Conservation (phyloP, 2,888 invertebrate genomes). For the Morpho deidamia region DNA sequence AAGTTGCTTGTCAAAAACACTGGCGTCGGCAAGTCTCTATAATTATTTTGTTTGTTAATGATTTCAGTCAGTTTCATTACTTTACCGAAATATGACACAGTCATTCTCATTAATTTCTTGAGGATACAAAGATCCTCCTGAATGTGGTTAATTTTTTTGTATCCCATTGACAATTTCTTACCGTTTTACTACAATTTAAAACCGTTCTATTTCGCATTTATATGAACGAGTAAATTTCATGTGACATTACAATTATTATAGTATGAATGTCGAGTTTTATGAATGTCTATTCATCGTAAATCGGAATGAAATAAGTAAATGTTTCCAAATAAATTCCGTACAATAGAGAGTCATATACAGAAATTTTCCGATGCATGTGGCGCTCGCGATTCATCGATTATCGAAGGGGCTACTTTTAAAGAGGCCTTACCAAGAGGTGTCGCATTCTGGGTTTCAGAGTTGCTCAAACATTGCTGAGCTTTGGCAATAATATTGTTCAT, state of each 20-base stretch:
- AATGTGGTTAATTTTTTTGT: slow-evolving; percentile 14
- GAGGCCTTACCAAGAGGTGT: too few relatives aligned
- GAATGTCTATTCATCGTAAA: too few relatives aligned
- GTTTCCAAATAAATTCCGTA: too few relatives aligned
- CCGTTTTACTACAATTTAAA: slow-evolving; percentile 42
- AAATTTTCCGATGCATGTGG: too few relatives aligned
- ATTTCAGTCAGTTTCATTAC: slow-evolving; percentile 35
- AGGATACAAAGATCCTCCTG: slow-evolving; percentile 29
- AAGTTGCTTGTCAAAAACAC: neutral
- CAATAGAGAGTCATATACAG: too few relatives aligned
- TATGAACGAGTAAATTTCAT: slow-evolving; percentile 21
- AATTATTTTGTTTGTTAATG: slow-evolving; percentile 32
- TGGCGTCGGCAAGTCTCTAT: slow-evolving; percentile 54
- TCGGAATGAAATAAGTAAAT: too few relatives aligned
- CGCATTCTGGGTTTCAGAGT: too few relatives aligned
- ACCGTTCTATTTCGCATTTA: slow-evolving; percentile 37
- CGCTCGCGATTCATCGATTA: too few relatives aligned
- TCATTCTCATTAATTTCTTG: slow-evolving; percentile 41
- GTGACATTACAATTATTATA: neutral
- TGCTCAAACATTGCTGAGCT: too few relatives aligned
- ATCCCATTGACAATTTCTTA: slow-evolving; percentile 51
- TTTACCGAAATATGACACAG: slow-evolving; percentile 41
- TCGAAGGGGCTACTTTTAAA: too few relatives aligned
- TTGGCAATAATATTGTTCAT: too few relatives aligned
- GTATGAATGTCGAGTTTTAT: too few relatives aligned